Conservation (phyloP, 2,888 invertebrate species). For the Mechanitis mazaeus region DNA sequence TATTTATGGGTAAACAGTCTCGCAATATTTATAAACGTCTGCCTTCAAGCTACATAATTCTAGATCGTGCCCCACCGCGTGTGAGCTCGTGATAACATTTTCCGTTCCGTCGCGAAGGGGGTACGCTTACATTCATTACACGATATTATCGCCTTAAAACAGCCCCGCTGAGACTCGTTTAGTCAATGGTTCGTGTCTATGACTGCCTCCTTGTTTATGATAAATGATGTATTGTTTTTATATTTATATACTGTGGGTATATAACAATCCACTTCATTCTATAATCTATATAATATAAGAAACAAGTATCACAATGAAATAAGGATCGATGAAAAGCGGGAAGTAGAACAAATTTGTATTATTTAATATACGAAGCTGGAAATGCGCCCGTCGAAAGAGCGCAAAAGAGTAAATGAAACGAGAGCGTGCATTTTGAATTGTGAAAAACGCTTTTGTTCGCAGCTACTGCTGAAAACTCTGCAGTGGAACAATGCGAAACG, state of each 20-base stretch:
- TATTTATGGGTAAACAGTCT: constrained; percentile 17
- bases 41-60: constrained; percentile 20
- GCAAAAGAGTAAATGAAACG: constrained; percentile 76
- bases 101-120: constrained; percentile 49
- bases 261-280: too few relatives aligned
- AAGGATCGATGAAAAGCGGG: background rate
- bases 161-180: constrained; percentile 57
- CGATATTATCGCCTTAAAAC: constrained; percentile 69
- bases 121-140: constrained; percentile 64
- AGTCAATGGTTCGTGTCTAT: constrained; percentile 55
- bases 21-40: constrained; percentile 24
- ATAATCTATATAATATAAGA: background rate
- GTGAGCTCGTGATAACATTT: constrained; percentile 62
- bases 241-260: background rate
- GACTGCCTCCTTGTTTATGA: constrained; percentile 38
- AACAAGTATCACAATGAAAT: background rate
- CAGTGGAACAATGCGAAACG: constrained; percentile 67
- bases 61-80: constrained; percentile 41
- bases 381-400: constrained; percentile 68
- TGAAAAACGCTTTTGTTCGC: constrained; percentile 73
- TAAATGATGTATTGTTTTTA: constrained; percentile 9
- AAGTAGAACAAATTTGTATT: constrained; percentile 57
- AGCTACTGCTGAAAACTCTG: constrained; percentile 59
- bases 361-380: constrained; percentile 71
- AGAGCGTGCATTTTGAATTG: constrained; percentile 73